Percentiles rank a stretch among this genome's conserved stretches.
Conservation (phyloP, 2,113 vertebrate species). For the Siniperca chuatsi region DNA sequence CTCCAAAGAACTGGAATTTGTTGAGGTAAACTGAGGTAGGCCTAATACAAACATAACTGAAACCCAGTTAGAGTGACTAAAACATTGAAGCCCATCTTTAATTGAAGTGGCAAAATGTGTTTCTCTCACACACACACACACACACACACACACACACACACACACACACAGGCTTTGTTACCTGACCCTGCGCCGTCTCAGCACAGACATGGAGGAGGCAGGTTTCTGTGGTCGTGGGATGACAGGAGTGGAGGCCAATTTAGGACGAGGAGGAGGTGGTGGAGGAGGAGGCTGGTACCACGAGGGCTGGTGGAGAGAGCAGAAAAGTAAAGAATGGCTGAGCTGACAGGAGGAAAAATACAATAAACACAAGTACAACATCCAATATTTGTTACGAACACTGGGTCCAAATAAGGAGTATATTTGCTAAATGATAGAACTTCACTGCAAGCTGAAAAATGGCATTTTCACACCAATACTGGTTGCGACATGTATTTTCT, state of each 20-base stretch:
- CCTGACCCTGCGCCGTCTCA: slow-evolving; percentile 91
- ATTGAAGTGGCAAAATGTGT: neutral
- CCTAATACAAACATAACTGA: neutral
- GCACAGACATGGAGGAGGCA: slow-evolving; percentile 90
- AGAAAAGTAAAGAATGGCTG: neutral
- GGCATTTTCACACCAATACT: neutral
- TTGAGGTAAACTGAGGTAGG: neutral
- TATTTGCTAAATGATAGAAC: neutral
- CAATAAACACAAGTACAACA: neutral
- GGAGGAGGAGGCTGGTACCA: slow-evolving; percentile 83
- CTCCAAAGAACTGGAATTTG: neutral
- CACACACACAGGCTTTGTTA: slow-evolving; percentile 4
- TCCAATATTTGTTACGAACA: neutral
- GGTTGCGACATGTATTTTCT: neutral
- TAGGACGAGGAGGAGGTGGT: slow-evolving; percentile 63
- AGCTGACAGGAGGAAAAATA: neutral
- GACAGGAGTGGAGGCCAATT: slow-evolving; percentile 80
- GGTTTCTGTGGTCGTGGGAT: slow-evolving; percentile 85
- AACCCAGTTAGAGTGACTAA: neutral
- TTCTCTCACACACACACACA: neutral
- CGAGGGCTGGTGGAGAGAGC: slow-evolving; percentile 70
- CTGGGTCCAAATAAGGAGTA: neutral
- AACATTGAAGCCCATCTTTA: neutral
- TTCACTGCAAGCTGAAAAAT: neutral
- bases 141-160: neutral